A percentile compares a stretch with the other conserved stretches of the same genome.
phyloP scores from a whole-genome alignment of 2,113 vertebrate species.

The Capricornis sumatraensis region DNA sequence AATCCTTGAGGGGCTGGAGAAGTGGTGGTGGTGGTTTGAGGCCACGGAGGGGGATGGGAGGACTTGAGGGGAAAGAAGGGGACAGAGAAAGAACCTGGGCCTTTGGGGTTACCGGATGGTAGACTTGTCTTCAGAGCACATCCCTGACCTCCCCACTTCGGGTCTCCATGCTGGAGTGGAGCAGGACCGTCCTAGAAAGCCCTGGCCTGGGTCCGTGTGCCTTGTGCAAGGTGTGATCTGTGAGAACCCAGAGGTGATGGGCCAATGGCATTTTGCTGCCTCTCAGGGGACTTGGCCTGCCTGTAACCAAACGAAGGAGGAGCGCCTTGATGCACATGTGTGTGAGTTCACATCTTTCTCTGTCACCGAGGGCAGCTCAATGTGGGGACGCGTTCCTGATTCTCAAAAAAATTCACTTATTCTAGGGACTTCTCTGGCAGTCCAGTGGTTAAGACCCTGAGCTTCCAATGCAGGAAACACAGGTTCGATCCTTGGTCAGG shows the following conservation, averaged over 20 bases:
- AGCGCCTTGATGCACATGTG: not conserved
- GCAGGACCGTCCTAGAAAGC: not conserved
- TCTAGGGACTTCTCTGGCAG: not conserved
- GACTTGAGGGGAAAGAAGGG: not conserved
- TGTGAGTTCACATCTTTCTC: not conserved
- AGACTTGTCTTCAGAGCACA: not conserved
- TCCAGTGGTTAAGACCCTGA: not conserved
- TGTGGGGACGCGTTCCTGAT: rapidly evolving
- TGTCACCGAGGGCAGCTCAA: not conserved
- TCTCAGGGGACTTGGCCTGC: not conserved
- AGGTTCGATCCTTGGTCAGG: not conserved
- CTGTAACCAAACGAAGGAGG: not conserved
- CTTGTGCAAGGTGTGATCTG: not conserved
- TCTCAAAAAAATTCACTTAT: not conserved
- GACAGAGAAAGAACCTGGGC: not conserved
- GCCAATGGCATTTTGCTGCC: rapidly evolving
- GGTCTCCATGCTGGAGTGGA: not conserved
- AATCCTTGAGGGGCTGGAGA: not conserved
- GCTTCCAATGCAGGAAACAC: not conserved
- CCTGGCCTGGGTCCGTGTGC: not conserved
- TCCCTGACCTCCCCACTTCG: not conserved
- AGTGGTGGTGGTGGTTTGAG: not conserved
- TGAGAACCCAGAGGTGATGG: not conserved
- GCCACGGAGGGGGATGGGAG: not conserved
- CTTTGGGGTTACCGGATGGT: rapidly evolving